Conservation (phyloP, 1,140 invertebrate genomes). For the Zelostemma sp. region DNA sequence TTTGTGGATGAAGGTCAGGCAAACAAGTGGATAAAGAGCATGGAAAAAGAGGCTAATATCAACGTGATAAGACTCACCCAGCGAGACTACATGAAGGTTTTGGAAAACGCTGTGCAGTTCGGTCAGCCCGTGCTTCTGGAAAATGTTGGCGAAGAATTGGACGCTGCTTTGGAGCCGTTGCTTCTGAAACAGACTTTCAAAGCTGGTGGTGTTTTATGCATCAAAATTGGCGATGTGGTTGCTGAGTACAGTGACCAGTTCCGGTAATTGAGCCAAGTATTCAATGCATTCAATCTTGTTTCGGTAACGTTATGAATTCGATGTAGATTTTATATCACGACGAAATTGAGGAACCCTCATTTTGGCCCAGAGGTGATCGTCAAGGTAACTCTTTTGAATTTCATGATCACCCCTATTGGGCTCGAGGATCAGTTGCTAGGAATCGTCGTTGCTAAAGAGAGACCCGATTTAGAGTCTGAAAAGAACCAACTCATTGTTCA, state of each 20-base stretch:
- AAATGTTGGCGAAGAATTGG: conserved; percentile 90
- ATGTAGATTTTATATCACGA: conserved; percentile 93
- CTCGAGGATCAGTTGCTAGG: conserved; percentile 91
- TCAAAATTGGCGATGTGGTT: conserved; percentile 85
- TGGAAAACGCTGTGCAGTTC: conserved; percentile 95
- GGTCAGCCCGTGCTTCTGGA: conserved; percentile 90
- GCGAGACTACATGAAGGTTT: conserved; percentile 84
- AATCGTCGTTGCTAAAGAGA: conserved; percentile 93
- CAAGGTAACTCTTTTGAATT: conserved; percentile 93
- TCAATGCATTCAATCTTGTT: not conserved
- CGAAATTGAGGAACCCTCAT: conserved; percentile 92
- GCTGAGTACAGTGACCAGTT: conserved; percentile 90
- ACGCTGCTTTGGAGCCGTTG: conserved; percentile 90
- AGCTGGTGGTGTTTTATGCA: conserved; percentile 83
- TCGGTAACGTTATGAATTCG: conserved; percentile 15
- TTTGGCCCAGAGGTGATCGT: conserved; percentile 93
- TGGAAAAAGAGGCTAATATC: conserved; percentile 89
- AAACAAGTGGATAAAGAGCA: conserved; percentile 95
- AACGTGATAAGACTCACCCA: conserved; percentile 85
- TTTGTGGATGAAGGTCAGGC: too few relatives aligned
- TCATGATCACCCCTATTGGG: conserved; percentile 91
- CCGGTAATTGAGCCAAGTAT: conserved; percentile 69
- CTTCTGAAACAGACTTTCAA: conserved; percentile 91
- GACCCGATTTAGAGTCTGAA: conserved; percentile 92
- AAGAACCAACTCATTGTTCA: conserved; percentile 93